phyloP scores from a whole-genome alignment of 2,797 vertebrate genomes.

The Urophycis tenuis region DNA sequence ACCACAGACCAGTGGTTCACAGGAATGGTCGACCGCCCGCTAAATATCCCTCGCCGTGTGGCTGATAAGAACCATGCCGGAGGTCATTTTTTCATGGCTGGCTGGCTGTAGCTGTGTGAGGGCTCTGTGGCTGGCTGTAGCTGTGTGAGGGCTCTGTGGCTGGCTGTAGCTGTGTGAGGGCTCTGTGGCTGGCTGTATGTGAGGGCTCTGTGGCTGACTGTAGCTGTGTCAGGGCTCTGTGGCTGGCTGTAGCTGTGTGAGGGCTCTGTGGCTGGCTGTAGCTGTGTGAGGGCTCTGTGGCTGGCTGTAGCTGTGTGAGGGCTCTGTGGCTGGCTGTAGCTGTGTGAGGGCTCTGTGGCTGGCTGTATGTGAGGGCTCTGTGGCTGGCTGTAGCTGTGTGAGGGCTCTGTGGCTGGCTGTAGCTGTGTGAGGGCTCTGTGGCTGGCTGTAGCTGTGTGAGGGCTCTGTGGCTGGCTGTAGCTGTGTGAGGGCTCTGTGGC shows the following conservation, averaged over 20 bases:
- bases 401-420: neutral
- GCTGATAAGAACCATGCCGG: constrained; percentile 25
- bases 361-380: too few relatives aligned
- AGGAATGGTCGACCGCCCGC: constrained; percentile 51
- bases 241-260: too few relatives aligned
- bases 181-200: neutral
- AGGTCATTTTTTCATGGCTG: constrained; percentile 3
- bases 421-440: too few relatives aligned
- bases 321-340: neutral
- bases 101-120: neutral
- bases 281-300: neutral
- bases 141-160: neutral
- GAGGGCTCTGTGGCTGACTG: neutral
- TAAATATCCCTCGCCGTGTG: constrained; percentile 25
- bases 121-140: neutral
- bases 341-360: neutral
- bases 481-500: too few relatives aligned
- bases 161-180: neutral
- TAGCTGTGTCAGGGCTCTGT: neutral
- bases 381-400: neutral
- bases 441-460: neutral
- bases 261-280: neutral
- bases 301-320: too few relatives aligned
- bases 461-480: neutral
- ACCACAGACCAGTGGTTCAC: constrained; percentile 49